These are phyloP conservation scores for Bursaphelenchus mucronatus DNA, from an alignment of 1,140 invertebrate species.

Conservation along the genomic window DNA sequence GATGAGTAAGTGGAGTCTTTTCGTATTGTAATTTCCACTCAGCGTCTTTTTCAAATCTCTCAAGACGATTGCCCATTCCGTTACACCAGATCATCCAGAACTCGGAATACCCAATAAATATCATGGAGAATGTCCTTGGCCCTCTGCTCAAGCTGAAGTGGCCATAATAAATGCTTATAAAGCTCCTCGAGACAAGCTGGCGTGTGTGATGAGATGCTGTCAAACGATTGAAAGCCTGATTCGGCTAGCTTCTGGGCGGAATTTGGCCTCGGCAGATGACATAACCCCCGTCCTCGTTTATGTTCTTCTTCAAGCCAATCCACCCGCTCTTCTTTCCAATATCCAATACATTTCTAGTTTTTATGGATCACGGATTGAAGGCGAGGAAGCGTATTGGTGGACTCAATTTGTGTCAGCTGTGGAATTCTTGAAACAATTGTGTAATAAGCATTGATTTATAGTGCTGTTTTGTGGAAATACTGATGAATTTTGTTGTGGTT, in stretches of 20 bases:
- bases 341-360: constrained; percentile 92
- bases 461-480: too few species aligned
- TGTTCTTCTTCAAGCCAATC: constrained; percentile 89
- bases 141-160: constrained; percentile 90
- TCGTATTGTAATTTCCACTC: constrained; percentile 17
- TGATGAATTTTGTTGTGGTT: too few species aligned
- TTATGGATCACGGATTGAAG: constrained; percentile 75
- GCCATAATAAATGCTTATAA: constrained; percentile 84
- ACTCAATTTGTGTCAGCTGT: constrained; percentile 92
- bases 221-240: constrained; percentile 79
- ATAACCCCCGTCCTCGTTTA: constrained; percentile 91
- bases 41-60: constrained; percentile 52
- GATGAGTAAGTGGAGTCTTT: constrained; percentile 71
- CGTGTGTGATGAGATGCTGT: constrained; percentile 78
- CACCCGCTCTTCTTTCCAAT: constrained; percentile 85
- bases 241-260: constrained; percentile 67
- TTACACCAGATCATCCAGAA: constrained; percentile 47
- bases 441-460: constrained; percentile 31
- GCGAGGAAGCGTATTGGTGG: constrained; percentile 96
- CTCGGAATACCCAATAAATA: constrained; percentile 61
- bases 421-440: constrained; percentile 79
- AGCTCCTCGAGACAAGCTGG: constrained; percentile 87
- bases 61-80: constrained; percentile 24
- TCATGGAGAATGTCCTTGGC: constrained; percentile 88
- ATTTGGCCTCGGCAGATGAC: constrained; percentile 90